Evolutionary conservation across 2,888 invertebrate genomes (phyloP), one percentile per base, ranked within the genome.

Genomic region (Heliconius charithonia): DNA sequence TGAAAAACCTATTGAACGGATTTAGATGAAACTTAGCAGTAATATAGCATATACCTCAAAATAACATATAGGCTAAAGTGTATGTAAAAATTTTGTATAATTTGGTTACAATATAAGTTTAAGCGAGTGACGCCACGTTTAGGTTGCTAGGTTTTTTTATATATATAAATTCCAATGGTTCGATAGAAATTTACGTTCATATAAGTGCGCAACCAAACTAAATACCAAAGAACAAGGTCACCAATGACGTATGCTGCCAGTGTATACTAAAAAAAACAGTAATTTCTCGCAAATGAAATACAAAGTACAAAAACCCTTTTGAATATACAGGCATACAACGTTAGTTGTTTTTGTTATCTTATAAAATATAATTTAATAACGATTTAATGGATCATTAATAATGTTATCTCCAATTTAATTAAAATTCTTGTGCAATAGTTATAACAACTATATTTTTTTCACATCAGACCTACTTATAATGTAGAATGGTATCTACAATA

Each of bases 361-460:
- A 16, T 69, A 25, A 69, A 41, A 25, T 41, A n/a, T 25, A 13
- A 69, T 29, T 75, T 73, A 81, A 77, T 65, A 56, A 70, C 45
- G 66, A 76, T 81, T 81, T 79, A 81, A 81, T 75, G 65, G 62
- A n/a, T 56, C 69, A 75, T 79, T 75, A 75, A 25, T 32, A n/a
- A 41, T 76, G 25, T 67, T 72, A 76, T 74, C 74, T 79, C 66
- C 69, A 69, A 73, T n/a, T n/a, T 75, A 65, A 74, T 22, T 9
- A 74, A 72, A 75, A 79, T 70, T 79, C 62, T 81, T 79, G 77
- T 72, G 81, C 80, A 81, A 81, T 81, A 27, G 41, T 56, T 62
- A 67, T 32, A 73, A 73, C 32, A 45, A 45, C 4, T 67, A 37
- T 13, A 16, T n/a, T 73, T 32, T 62, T 62, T 59, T 56, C 7